A percentile compares a stretch with the other conserved stretches of the same genome.
These are phyloP conservation scores for Eristalinus aeneus DNA, from an alignment of 2,888 invertebrate genomes.

Conservation along the genomic window DNA sequence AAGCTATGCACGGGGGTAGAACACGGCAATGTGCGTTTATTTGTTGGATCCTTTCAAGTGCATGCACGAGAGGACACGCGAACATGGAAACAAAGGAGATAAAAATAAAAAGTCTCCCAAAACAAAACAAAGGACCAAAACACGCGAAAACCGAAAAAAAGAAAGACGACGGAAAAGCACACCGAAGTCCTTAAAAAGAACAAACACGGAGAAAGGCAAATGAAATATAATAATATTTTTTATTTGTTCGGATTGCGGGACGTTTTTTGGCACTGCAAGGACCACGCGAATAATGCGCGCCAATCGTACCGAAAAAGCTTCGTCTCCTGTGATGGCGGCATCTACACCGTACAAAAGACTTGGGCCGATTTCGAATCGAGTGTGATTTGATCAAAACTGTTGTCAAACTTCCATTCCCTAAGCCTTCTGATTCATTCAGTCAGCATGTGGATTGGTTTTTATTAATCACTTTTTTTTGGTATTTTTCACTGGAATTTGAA, in stretches of 20 bases:
- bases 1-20: not conserved
- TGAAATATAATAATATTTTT: not conserved
- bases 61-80: slow-evolving; percentile 25
- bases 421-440: no score
- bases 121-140: not conserved
- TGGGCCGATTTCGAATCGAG: not conserved
- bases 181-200: not conserved
- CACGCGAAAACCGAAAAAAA: not conserved
- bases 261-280: slow-evolving; percentile 27
- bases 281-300: slow-evolving; percentile 49
- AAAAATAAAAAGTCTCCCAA: not conserved
- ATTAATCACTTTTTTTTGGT: no score
- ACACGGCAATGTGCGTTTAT: slow-evolving; percentile 48
- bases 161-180: not conserved
- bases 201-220: not conserved
- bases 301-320: not conserved
- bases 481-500: no score
- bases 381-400: not conserved
- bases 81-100: slow-evolving; percentile 11
- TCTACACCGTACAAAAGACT: not conserved
- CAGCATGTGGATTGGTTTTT: no score
- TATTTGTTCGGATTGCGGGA: not conserved
- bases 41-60: slow-evolving; percentile 41
- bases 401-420: no score
- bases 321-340: not conserved